These are phyloP conservation scores for Scrobipalpa atriplicella DNA, from an alignment of 2,888 invertebrate genomes.

Conservation along the genomic window DNA sequence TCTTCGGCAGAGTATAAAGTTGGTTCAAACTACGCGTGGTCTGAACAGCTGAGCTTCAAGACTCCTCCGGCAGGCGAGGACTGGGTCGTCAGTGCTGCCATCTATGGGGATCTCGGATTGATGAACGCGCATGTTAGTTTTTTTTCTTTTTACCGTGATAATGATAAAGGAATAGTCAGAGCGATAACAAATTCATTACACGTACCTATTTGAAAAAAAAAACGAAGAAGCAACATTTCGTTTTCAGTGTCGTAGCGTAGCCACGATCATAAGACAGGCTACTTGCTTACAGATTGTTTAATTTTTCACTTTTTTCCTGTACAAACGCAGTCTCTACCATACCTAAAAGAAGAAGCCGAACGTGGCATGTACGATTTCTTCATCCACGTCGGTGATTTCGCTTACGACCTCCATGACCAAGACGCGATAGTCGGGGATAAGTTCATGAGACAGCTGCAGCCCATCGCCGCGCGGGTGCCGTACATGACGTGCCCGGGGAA, in stretches of 20 bases:
- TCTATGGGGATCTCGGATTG: slow-evolving; percentile 97
- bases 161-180: background rate
- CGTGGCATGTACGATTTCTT: slow-evolving; percentile 91
- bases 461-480: slow-evolving; percentile 93
- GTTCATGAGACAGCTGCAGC: slow-evolving; percentile 96
- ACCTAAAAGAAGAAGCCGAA: slow-evolving; percentile 92
- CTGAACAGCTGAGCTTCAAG: slow-evolving; percentile 88
- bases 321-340: slow-evolving; percentile 84
- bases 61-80: slow-evolving; percentile 86
- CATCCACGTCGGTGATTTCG: slow-evolving; percentile 97
- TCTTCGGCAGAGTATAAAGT: slow-evolving; percentile 87
- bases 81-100: slow-evolving; percentile 92
- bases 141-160: background rate
- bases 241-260: too few species aligned
- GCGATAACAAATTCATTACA: too few species aligned
- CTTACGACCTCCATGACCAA: slow-evolving; percentile 94
- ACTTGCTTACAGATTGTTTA: background rate
- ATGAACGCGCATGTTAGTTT: slow-evolving; percentile 86
- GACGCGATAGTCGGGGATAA: slow-evolving; percentile 93
- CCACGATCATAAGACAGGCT: too few species aligned
- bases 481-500: slow-evolving; percentile 97
- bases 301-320: background rate
- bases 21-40: slow-evolving; percentile 92
- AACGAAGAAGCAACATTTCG: too few species aligned
- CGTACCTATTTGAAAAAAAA: too few species aligned